Conservation (phyloP, 1,140 invertebrate species). For the Trypoxylus dichotomus region DNA sequence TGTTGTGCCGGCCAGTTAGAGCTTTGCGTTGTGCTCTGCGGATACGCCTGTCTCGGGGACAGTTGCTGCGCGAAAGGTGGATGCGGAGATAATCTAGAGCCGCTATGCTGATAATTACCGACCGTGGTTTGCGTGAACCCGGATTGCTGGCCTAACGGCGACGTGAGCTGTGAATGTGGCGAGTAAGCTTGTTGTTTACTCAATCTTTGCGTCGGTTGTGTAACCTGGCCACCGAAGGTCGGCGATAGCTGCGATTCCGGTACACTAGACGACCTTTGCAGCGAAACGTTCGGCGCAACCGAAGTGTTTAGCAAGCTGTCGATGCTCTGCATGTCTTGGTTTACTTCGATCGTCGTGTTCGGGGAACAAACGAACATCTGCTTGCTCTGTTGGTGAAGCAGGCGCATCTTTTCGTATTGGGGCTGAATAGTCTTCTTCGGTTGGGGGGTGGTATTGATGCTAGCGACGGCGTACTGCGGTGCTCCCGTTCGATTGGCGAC, state of each 20-base stretch:
- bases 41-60: conserved; percentile 47
- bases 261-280: conserved; percentile 66
- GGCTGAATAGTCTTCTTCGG: not conserved
- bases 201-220: conserved; percentile 46
- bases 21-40: conserved; percentile 34
- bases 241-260: conserved; percentile 74
- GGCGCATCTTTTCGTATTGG: conserved; percentile 52
- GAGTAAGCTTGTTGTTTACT: conserved; percentile 46
- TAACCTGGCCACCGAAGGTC: conserved; percentile 54
- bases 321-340: conserved; percentile 70
- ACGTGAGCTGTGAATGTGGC: conserved; percentile 2
- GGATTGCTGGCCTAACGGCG: not conserved
- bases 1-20: conserved; percentile 39
- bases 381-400: conserved; percentile 68
- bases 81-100: conserved; percentile 45
- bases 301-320: conserved; percentile 76
- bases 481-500: not conserved
- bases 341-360: conserved; percentile 65
- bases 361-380: conserved; percentile 69
- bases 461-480: not conserved
- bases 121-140: conserved; percentile 42
- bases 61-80: conserved; percentile 49
- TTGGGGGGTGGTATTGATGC: not conserved
- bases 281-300: conserved; percentile 77
- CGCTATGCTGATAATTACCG: conserved; percentile 43